Evolutionary conservation across 1,140 invertebrate genomes (phyloP), one percentile per base, ranked within the genome.

Genomic region (Penaeus japonicus): DNA sequence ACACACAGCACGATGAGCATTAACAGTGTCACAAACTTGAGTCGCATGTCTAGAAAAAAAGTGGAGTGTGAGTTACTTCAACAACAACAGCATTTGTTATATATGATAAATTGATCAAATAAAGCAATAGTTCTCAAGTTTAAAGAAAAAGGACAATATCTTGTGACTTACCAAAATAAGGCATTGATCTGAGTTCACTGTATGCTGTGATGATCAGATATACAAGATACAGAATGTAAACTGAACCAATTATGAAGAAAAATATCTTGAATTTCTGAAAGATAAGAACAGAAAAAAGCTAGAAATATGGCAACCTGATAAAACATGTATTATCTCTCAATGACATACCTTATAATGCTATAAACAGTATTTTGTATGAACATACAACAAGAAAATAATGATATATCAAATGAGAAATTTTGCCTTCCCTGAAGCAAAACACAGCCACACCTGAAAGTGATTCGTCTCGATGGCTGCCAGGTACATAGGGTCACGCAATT

Each of bases 161-260:
- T 47, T 47, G 47, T 7, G 53, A 89, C 87, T 87, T 82, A 89
- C 87, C 90, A 57, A 90, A 89, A 59, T 90, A 91, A 65, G 90
- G 89, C 98, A 99, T 99, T 17, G 97, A 97, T 91, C 97, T 94
- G 47, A 99, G 94, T 93, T 99, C 98, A 90, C 96, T 97, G 92
- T 98, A 99, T 2, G 98, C 97, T 91, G 96, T 95, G 30, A 99
- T 93, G 87, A 98, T 95, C 27, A 99, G 93, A 91, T 97, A 95
- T 1, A 96, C 91, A 79, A 99, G 93, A 93, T 98, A 99, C 17
- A 97, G 92, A 70, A 98, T 93, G 92, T 99, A 99, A 88, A 98
- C 92, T 65, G 95, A 95, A 89, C 96, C 95, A 91, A 97, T 95
- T 24, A 96, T 95, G 92, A 97, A 97, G 93, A 99, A 98, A 92